Evolutionary conservation across 2,888 invertebrate genomes (phyloP).

Genomic region (Gerris lacustris): DNA sequence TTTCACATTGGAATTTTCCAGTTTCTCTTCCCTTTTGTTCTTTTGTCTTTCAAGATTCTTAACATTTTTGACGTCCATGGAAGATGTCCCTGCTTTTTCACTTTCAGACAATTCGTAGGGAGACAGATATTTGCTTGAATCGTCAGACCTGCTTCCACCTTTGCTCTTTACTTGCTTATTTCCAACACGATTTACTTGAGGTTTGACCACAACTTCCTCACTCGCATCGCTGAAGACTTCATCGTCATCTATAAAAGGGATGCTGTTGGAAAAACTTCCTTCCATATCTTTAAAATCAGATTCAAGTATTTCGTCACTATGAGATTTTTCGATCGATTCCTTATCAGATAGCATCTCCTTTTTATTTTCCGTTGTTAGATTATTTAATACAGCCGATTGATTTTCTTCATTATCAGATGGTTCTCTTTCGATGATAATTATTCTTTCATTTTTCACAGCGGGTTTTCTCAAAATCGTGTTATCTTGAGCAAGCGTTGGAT

Average conservation of each 20-base stretch:
- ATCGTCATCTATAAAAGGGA: not conserved
- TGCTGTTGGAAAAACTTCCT: not conserved
- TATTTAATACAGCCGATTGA: not conserved
- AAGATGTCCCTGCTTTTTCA: too few relatives aligned
- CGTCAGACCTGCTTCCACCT: not conserved
- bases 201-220: not conserved
- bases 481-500: not conserved
- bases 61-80: too few relatives aligned
- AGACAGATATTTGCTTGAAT: not conserved
- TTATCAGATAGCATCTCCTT: not conserved
- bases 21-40: too few relatives aligned
- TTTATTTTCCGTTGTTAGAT: not conserved
- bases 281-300: not conserved
- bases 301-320: not conserved
- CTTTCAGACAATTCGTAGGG: not conserved
- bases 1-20: not conserved
- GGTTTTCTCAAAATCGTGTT: not conserved
- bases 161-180: not conserved
- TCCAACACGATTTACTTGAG: not conserved
- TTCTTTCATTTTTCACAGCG: not conserved
- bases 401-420: not conserved
- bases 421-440: not conserved
- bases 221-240: not conserved
- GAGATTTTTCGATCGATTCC: not conserved
- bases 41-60: too few relatives aligned